phyloP scores from a whole-genome alignment of 92 coral and sea anemone species.

The Parazoanthus swiftii region DNA sequence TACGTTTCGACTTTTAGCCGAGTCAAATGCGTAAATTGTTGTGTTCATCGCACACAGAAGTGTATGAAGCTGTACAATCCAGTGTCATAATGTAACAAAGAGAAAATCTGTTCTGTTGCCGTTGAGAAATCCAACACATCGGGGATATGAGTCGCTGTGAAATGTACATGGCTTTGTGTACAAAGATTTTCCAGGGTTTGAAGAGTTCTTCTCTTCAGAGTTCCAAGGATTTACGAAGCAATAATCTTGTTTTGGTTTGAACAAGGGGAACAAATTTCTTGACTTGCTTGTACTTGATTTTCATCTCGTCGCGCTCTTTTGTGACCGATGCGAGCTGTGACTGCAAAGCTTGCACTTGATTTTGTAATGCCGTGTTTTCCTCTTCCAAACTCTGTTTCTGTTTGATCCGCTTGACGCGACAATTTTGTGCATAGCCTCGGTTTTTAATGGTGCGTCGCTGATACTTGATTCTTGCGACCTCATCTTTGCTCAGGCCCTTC shows the following conservation, averaged over 20 bases:
- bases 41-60: background rate
- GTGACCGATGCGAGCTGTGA: slow-evolving; percentile 30
- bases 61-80: slow-evolving; percentile 1
- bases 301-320: slow-evolving; percentile 56
- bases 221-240: slow-evolving; percentile 12
- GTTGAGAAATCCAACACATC: background rate
- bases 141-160: background rate
- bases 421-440: slow-evolving; percentile 84
- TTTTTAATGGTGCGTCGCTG: slow-evolving; percentile 79
- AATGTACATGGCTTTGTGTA: slow-evolving; percentile 23
- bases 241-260: background rate
- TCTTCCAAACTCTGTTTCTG: slow-evolving; percentile 56
- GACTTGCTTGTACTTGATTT: slow-evolving; percentile 21
- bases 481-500: slow-evolving; percentile 58
- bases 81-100: background rate
- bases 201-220: no score
- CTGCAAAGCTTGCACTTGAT: slow-evolving; percentile 52
- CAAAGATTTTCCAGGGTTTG: background rate
- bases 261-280: slow-evolving; percentile 6
- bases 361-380: slow-evolving; percentile 31
- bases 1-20: slow-evolving; percentile 15
- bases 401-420: slow-evolving; percentile 69
- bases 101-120: background rate
- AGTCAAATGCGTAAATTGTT: background rate
- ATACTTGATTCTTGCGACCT: slow-evolving; percentile 52